Conservation (phyloP, 2,113 vertebrate species). For the Varanus salvator region DNA sequence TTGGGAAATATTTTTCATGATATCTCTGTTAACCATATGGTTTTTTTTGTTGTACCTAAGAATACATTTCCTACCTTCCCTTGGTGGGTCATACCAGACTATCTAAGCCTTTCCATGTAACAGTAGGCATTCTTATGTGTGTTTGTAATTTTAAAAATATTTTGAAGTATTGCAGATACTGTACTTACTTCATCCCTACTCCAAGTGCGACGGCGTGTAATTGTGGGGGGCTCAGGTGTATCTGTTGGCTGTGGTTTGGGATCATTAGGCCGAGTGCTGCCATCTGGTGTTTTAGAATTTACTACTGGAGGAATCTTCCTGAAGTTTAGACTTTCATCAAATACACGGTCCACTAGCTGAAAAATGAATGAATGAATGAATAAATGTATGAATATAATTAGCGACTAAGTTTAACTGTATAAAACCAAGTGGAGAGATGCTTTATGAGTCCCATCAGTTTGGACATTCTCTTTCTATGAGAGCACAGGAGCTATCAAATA, state of each 20-base stretch:
- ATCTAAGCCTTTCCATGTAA: not conserved
- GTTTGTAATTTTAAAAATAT: not conserved
- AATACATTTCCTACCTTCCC: not conserved
- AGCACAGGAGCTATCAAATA: conserved; percentile 39
- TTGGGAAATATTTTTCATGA: not conserved
- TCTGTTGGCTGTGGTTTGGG: conserved; percentile 86
- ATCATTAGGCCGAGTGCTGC: conserved; percentile 86
- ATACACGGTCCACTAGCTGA: conserved; percentile 96
- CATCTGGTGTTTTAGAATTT: conserved; percentile 88
- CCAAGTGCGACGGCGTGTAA: conserved; percentile 94
- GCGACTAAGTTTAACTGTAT: conserved; percentile 55
- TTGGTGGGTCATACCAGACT: not conserved
- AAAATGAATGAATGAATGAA: conserved; percentile 38
- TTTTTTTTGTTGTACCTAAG: not conserved
- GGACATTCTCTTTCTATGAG: not conserved
- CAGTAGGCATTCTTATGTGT: not conserved
- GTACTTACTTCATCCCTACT: conserved; percentile 94
- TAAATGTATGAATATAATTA: conserved; percentile 42
- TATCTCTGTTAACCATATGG: not conserved
- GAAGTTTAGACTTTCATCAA: conserved; percentile 99
- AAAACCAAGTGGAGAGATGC: conserved; percentile 39
- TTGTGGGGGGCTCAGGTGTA: conserved; percentile 86
- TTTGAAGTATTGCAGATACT: not conserved
- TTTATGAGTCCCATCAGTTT: conserved; percentile 40
- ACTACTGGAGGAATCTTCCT: conserved; percentile 94